phyloP scores from a whole-genome alignment of 1,140 invertebrate species.

The Oryctes rhinoceros region DNA sequence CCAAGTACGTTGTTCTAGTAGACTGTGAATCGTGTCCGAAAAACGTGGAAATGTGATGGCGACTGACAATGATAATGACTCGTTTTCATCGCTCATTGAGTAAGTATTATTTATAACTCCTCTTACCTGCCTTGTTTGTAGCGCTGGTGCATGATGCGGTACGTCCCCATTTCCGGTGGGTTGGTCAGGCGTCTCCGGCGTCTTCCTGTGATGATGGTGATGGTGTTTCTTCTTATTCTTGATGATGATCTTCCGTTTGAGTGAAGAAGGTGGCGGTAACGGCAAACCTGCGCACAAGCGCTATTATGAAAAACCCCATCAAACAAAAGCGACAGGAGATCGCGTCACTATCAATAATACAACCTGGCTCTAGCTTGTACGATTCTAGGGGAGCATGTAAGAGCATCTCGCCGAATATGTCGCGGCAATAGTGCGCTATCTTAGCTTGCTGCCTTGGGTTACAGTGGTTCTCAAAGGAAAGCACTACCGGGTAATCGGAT shows the following conservation, averaged over 20 bases:
- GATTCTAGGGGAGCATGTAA: conserved; percentile 88
- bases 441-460: conserved; percentile 96
- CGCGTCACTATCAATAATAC: conserved; percentile 35
- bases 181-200: conserved; percentile 53
- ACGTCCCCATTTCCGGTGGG: conserved; percentile 70
- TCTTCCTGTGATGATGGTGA: conserved; percentile 72
- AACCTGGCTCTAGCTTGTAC: conserved; percentile 77
- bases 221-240: conserved; percentile 99
- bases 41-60: too few relatives aligned
- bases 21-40: too few relatives aligned
- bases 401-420: conserved; percentile 95
- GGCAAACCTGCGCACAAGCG: conserved; percentile 67
- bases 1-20: too few relatives aligned
- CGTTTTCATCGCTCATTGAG: too few relatives aligned
- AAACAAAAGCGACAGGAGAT: not conserved
- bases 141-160: conserved; percentile 65
- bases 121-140: conserved; percentile 69
- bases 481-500: conserved; percentile 93
- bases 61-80: too few relatives aligned
- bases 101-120: not conserved
- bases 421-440: conserved; percentile 95
- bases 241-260: conserved; percentile 94
- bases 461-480: conserved; percentile 99
- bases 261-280: conserved; percentile 84
- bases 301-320: conserved; percentile 7